Evolutionary conservation across 2,113 vertebrate species (phyloP).

Genomic region (Acanthochromis polyacanthus): DNA sequence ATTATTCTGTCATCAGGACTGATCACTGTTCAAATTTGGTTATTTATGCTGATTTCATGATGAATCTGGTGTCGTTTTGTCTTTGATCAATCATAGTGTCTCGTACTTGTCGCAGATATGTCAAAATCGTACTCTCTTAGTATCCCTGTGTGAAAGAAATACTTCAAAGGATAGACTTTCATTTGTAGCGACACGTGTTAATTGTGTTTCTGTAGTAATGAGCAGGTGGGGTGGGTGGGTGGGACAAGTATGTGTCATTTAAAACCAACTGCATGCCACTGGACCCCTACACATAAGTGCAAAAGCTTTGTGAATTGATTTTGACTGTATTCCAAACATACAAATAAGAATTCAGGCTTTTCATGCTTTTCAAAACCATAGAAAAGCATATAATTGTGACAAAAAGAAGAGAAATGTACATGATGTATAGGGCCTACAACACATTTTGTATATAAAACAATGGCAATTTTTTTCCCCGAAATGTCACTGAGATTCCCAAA

Average conservation of each 20-base stretch:
- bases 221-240: neutral
- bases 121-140: constrained; percentile 78
- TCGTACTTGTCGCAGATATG: constrained; percentile 54
- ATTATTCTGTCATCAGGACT: constrained; percentile 14
- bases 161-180: constrained; percentile 23
- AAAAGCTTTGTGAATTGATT: constrained; percentile 65
- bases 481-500: constrained; percentile 79
- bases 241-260: constrained; percentile 51
- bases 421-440: constrained; percentile 66
- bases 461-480: constrained; percentile 64
- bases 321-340: constrained; percentile 66
- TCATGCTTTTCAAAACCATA: constrained; percentile 81
- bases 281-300: constrained; percentile 73
- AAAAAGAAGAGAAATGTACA: constrained; percentile 72
- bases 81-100: constrained; percentile 5
- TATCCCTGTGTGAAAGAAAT: constrained; percentile 69
- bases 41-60: constrained; percentile 15
- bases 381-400: constrained; percentile 80
- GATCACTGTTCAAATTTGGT: constrained; percentile 17
- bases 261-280: constrained; percentile 67
- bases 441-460: constrained; percentile 77
- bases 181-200: constrained; percentile 31
- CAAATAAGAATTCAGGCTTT: constrained; percentile 70
- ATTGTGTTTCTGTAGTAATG: constrained; percentile 10
- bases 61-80: constrained; percentile 27